These are phyloP conservation scores for Tinea trinotella DNA, from an alignment of 2,888 invertebrate species.

Conservation along the genomic window DNA sequence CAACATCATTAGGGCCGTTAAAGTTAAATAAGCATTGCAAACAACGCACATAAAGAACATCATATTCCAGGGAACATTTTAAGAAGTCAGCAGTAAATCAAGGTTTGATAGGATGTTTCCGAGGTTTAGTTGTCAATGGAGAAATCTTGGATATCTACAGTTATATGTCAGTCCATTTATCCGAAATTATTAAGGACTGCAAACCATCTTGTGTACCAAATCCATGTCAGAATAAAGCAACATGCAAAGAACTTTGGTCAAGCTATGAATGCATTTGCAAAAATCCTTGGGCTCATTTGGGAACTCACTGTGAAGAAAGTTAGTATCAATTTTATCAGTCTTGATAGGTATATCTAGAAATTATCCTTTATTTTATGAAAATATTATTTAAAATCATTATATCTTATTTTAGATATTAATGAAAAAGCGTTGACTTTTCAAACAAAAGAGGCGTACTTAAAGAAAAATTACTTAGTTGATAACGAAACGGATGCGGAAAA, in stretches of 20 bases:
- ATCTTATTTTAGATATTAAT: conserved; percentile 83
- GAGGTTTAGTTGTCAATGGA: conserved; percentile 92
- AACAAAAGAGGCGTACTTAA: conserved; percentile 83
- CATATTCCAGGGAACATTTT: conserved; percentile 80
- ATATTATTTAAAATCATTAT: not conserved
- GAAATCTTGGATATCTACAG: conserved; percentile 92
- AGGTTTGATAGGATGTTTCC: conserved; percentile 94
- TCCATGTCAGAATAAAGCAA: conserved; percentile 92
- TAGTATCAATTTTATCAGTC: conserved; percentile 45
- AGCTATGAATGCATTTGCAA: conserved; percentile 93
- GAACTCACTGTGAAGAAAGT: conserved; percentile 93
- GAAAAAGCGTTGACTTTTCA: conserved; percentile 90
- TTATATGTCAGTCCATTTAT: conserved; percentile 92
- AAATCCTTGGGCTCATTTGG: conserved; percentile 94
- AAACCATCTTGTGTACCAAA: conserved; percentile 95
- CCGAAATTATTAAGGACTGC: conserved; percentile 93
- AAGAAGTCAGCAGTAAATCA: conserved; percentile 88
- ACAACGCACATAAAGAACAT: not conserved
- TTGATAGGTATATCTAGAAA: not conserved
- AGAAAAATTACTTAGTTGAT: conserved; percentile 83
- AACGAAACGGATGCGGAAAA: conserved; percentile 75
- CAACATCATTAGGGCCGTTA: too few species aligned
- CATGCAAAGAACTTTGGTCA: conserved; percentile 93
- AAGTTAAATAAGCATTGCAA: not conserved
- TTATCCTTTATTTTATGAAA: not conserved